Evolutionary conservation across 2,113 vertebrate species (phyloP).

Genomic region (Alces alces): DNA sequence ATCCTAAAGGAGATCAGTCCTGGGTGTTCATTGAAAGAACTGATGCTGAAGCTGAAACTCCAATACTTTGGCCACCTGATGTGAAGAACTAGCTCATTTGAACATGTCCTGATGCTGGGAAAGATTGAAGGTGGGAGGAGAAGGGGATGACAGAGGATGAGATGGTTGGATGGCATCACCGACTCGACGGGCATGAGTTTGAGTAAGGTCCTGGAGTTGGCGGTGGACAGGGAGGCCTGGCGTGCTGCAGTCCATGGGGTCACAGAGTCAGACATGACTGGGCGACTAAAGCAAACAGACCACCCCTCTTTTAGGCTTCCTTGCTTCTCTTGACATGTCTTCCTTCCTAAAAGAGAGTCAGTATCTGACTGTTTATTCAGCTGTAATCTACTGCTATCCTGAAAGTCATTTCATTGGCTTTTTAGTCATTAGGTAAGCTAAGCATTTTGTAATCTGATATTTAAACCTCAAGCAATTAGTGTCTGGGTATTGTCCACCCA

Average conservation of each 20-base stretch:
- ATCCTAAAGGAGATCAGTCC: neutral
- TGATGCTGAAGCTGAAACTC: neutral
- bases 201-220: neutral
- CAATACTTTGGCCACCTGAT: neutral
- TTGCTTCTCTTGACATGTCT: neutral
- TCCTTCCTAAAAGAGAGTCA: neutral
- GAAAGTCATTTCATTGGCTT: neutral
- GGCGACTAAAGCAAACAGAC: neutral
- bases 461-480: neutral
- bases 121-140: neutral
- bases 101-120: neutral
- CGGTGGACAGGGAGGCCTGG: neutral
- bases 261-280: neutral
- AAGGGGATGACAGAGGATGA: neutral
- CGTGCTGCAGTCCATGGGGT: neutral
- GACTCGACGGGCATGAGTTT: fast-evolving
- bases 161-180: neutral
- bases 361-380: neutral
- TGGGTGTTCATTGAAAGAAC: neutral
- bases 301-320: neutral
- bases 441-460: neutral
- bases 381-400: neutral
- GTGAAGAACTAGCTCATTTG: neutral
- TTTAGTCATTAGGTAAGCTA: neutral
- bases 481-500: neutral